phyloP scores from a whole-genome alignment of 2,888 invertebrate species.

The Oligia strigilis region DNA sequence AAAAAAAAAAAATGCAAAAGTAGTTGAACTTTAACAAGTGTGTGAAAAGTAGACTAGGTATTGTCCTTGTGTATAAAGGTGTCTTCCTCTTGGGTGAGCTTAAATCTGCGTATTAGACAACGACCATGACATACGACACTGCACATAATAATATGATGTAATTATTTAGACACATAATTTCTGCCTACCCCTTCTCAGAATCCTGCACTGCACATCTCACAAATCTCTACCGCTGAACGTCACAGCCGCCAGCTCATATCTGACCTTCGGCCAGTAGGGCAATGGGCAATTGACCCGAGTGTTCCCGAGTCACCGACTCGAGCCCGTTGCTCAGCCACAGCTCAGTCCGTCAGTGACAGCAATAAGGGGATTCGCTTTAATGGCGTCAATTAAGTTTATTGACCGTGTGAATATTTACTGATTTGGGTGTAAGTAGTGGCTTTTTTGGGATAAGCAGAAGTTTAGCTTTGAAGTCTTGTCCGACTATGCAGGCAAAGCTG shows the following conservation, averaged over 20 bases:
- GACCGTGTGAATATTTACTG: conserved; percentile 31
- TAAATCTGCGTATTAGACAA: too few relatives aligned
- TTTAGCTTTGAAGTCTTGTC: background rate
- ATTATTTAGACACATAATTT: background rate
- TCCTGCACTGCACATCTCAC: background rate
- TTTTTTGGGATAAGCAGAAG: background rate
- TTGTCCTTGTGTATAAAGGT: too few relatives aligned
- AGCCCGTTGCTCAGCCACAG: conserved; percentile 22
- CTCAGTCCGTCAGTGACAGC: conserved; percentile 27
- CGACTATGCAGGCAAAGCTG: too few relatives aligned
- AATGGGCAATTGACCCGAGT: conserved; percentile 64
- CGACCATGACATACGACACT: too few relatives aligned
- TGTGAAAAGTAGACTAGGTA: too few relatives aligned
- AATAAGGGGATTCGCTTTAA: conserved; percentile 41
- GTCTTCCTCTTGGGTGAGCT: too few relatives aligned
- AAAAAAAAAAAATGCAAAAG: too few relatives aligned
- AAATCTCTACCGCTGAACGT: conserved; percentile 49
- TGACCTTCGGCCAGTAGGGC: conserved; percentile 63
- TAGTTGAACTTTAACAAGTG: too few relatives aligned
- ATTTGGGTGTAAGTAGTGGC: background rate
- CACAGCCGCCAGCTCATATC: conserved; percentile 51
- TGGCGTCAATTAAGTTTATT: conserved; percentile 48
- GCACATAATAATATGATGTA: background rate
- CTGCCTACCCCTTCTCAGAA: background rate
- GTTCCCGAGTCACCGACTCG: conserved; percentile 41